A percentile compares a stretch with the other conserved stretches of the same genome.
These are phyloP conservation scores for Drosophila pseudotakahashii DNA, from an alignment of 2,888 invertebrate genomes.

Conservation along the genomic window DNA sequence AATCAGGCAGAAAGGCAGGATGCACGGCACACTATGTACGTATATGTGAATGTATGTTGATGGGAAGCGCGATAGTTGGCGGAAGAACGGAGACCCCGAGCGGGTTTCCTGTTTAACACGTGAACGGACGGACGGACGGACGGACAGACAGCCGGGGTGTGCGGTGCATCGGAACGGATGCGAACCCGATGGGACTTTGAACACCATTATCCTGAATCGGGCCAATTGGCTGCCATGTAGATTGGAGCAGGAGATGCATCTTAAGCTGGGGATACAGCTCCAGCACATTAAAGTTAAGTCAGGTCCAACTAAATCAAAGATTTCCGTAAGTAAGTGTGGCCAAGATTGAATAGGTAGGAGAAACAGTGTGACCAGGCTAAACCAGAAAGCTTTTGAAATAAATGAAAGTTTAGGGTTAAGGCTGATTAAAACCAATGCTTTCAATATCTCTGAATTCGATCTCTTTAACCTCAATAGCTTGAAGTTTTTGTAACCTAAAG, in stretches of 20 bases:
- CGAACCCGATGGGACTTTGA: slow-evolving; percentile 16
- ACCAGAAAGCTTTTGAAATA: background rate
- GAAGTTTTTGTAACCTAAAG: background rate
- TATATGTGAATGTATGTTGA: slow-evolving; percentile 16
- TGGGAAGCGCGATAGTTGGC: slow-evolving; percentile 32
- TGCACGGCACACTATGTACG: slow-evolving; percentile 7
- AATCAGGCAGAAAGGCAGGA: slow-evolving; percentile 55
- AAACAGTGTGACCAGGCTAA: background rate
- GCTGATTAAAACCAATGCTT: background rate
- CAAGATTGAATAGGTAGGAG: background rate
- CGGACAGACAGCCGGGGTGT: too few species aligned
- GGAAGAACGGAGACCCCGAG: slow-evolving; percentile 28
- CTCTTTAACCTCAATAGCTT: background rate
- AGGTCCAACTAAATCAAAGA: slow-evolving; percentile 1
- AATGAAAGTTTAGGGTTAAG: background rate
- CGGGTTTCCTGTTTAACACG: slow-evolving; percentile 45
- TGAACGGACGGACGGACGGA: slow-evolving; percentile 11
- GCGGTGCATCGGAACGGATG: slow-evolving; percentile 13
- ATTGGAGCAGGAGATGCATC: slow-evolving; percentile 13
- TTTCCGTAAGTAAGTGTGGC: background rate
- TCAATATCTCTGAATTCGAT: background rate
- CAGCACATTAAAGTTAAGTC: slow-evolving; percentile 11
- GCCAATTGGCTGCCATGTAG: slow-evolving; percentile 31
- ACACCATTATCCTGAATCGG: slow-evolving; percentile 33
- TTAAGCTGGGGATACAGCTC: background rate